Conservation (phyloP, 2,113 vertebrate genomes). For the Megaceryle torquata region DNA sequence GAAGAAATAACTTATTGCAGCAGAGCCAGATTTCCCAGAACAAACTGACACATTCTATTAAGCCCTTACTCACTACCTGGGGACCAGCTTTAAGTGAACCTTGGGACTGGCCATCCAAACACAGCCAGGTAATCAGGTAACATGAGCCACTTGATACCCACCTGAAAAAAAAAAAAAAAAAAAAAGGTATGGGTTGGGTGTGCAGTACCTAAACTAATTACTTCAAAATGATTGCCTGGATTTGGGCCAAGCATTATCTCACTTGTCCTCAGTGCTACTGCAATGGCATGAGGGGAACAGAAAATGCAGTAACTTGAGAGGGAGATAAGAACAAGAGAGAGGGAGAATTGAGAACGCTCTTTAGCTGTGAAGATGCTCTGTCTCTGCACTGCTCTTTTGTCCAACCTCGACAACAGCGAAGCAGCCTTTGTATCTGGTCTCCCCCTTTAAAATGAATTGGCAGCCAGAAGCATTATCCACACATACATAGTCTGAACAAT, state of each 20-base stretch:
- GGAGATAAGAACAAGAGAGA: conserved; percentile 49
- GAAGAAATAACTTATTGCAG: conserved; percentile 25
- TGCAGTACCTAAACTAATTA: conserved; percentile 71
- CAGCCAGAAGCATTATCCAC: not conserved
- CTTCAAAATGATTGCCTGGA: conserved; percentile 74
- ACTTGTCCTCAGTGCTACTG: conserved; percentile 51
- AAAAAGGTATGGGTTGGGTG: conserved; percentile 51
- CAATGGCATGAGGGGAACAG: conserved; percentile 67
- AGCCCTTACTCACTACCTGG: not conserved
- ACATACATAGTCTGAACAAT: not conserved
- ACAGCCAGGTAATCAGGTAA: conserved; percentile 65
- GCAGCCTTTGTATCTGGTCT: conserved; percentile 15
- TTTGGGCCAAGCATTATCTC: conserved; percentile 74
- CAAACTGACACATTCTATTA: conserved; percentile 32
- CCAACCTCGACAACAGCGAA: not conserved
- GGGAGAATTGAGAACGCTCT: not conserved
- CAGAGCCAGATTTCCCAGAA: conserved; percentile 46
- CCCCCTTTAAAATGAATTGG: not conserved
- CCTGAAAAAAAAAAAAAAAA: conserved; percentile 40
- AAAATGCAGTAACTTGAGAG: conserved; percentile 59
- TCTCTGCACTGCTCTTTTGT: conserved; percentile 17
- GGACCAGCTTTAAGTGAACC: conserved; percentile 16
- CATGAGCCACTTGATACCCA: conserved; percentile 55
- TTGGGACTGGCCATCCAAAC: conserved; percentile 33
- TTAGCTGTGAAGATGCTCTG: conserved; percentile 48